Evolutionary conservation across 2,113 vertebrate species (phyloP), one percentile per base, ranked within the genome.

Genomic region (Cnemophilus loriae): DNA sequence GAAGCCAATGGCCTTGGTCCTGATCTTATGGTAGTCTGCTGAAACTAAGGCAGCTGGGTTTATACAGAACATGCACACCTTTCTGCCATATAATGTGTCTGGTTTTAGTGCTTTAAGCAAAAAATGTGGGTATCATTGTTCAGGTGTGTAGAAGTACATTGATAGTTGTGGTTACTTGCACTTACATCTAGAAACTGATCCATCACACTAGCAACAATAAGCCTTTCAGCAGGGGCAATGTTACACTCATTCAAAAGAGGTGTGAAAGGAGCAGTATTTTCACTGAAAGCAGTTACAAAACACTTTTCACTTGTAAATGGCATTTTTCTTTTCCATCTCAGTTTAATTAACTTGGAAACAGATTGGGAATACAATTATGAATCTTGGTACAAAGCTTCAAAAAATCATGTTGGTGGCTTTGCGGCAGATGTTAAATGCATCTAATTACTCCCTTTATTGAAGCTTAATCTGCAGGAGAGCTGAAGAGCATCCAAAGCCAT

Each of bases 401-500:
- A 92, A 95, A 90, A n/a, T 55, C 47, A 59, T 8, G 14, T 74
- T 86, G 60, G 87, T 92, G 76, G 60, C 92, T 92, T 96, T 91
- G 90, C 71, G 85, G 83, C 92, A 96, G 95, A 92, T 93, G 79
- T 93, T 94, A 74, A 92, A 93, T 75, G 64, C 33, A 75, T 81
- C 59, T 91, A 44, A 92, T 93, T 74, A 70, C 26, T 96, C 33
- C 42, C 42, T 88, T 92, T 86, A 94, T 79, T 94, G 95, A 86
- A 80, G 47, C n/a, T 84, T 86, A 90, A 95, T 63, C 87, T 94
- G 59, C 78, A 83, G 59, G 83, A 95, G 68, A 88, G 70, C 84
- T 90, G 71, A 90, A 84, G 55, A 95, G 55, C 71, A 88, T 90
- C 76, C 83, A 90, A 52, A 91, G 85, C 67, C 35, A 22, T 65